Evolutionary conservation across 2,888 invertebrate genomes (phyloP).

Genomic region (Pseudococcus jackbeardsleyi): DNA sequence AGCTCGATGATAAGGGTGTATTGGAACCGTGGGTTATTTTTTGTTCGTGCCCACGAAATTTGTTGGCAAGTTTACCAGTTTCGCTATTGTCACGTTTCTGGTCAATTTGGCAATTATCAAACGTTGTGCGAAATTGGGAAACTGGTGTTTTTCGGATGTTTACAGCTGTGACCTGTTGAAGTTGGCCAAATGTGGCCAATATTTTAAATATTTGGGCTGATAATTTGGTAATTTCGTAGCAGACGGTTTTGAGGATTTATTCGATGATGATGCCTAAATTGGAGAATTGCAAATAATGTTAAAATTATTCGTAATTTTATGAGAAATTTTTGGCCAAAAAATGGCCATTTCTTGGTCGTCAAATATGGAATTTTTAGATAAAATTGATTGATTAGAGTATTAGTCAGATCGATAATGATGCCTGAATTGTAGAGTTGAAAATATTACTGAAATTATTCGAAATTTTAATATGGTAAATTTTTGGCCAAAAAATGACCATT

Average conservation of each 20-base stretch:
- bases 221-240: neutral
- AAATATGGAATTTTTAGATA: too few relatives aligned
- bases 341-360: too few relatives aligned
- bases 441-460: too few relatives aligned
- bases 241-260: neutral
- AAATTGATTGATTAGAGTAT: too few relatives aligned
- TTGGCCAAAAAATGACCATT: too few relatives aligned
- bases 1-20: neutral
- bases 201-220: neutral
- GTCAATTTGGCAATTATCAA: neutral
- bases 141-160: neutral
- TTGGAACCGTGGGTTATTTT: neutral
- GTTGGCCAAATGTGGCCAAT: neutral
- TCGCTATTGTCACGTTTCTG: neutral
- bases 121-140: neutral
- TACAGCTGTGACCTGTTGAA: neutral
- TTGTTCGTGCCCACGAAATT: neutral
- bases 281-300: too few relatives aligned
- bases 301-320: too few relatives aligned
- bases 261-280: neutral
- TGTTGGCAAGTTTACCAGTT: conserved; percentile 1
- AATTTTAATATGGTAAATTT: too few relatives aligned
- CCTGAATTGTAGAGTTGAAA: too few relatives aligned
- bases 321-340: too few relatives aligned
- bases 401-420: neutral